Base-by-base conservation (phyloP, 37 sponge, comb jelly and placozoan genomes). In the Bolinopsis microptera region DNA sequence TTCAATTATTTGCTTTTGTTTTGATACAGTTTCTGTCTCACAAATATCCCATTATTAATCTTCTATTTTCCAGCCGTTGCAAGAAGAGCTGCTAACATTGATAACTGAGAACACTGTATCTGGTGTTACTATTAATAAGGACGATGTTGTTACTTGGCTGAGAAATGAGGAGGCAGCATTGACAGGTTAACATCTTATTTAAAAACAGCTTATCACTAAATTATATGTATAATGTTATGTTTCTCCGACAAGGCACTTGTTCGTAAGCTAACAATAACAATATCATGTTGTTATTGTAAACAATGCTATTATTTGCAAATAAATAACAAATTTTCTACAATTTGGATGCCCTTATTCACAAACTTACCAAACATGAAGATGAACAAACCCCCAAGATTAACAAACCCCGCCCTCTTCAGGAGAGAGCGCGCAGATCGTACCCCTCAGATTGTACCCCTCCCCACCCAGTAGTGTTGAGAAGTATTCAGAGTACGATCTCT, bases 111-210 rank as follows among this genome's bases (percentile, higher is more conserved):
- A 80, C 37, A 35, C 36, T 21, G 82, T 80, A 13, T 80, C 82
- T 21, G 82, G 82, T 23, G 82, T 80, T 28, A 35, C 38, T 36
- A 80, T 80, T 37, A 80, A 80, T 22, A 80, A 80, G 82, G 82
- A 80, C 30, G 82, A 80, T 30, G 38, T 80, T 0, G 36, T 35
- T 13, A 31, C 82, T 2, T 80, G 82, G 82, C 37, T 80, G 82
- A 32, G 38, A 33, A 80, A 35, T 22, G 82, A 80, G 37, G 82
- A 80, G 8, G 36, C 82, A 32, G 38, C 38, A 32, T 22, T 80
- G 22, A 80, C 82, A 34, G 82, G 82, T 80, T n/a, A n/a, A n/a
- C n/a, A n/a, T n/a, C n/a, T n/a, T n/a, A n/a, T n/a, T n/a, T n/a
- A n/a, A n/a, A n/a, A n/a, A n/a, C n/a, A n/a, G n/a, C n/a, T n/a